These are phyloP conservation scores for Oxygymnocypris stewartii DNA, from an alignment of 2,113 vertebrate species.

Conservation along the genomic window DNA sequence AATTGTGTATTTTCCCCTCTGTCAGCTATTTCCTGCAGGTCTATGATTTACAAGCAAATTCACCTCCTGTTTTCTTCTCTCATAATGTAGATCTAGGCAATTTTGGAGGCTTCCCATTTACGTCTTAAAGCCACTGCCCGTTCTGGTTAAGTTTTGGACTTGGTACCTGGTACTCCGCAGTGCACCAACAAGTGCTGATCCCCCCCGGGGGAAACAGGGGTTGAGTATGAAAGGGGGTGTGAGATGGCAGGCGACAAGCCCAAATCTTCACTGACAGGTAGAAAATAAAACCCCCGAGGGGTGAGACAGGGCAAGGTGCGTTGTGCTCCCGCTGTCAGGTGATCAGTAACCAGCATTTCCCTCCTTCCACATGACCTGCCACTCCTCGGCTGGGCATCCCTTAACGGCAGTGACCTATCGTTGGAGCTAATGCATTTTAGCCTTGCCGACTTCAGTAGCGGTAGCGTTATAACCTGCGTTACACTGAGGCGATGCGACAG, in stretches of 20 bases:
- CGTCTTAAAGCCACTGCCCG: not conserved
- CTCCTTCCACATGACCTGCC: slow-evolving; percentile 46
- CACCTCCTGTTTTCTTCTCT: slow-evolving; percentile 33
- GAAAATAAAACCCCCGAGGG: slow-evolving; percentile 44
- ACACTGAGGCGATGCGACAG: slow-evolving; percentile 34
- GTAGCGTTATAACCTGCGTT: slow-evolving; percentile 23
- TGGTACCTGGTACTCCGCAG: slow-evolving; percentile 12
- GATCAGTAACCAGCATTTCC: slow-evolving; percentile 30
- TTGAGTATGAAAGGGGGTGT: slow-evolving; percentile 67
- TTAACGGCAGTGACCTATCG: not conserved
- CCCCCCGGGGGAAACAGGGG: slow-evolving; percentile 55
- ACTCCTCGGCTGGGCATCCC: slow-evolving; percentile 26
- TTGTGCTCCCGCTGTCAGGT: slow-evolving; percentile 54
- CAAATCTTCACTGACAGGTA: slow-evolving; percentile 70
- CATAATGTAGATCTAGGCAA: slow-evolving; percentile 6
- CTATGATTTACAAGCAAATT: slow-evolving; percentile 53
- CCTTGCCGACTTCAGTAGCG: not conserved
- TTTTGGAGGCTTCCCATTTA: not conserved
- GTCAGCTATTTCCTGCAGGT: slow-evolving; percentile 57
- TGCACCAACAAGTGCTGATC: not conserved
- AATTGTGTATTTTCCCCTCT: slow-evolving; percentile 44
- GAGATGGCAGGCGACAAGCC: slow-evolving; percentile 47
- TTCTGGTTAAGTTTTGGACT: slow-evolving; percentile 12
- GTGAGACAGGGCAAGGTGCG: slow-evolving; percentile 30
- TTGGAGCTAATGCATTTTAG: slow-evolving; percentile 17